Evolutionary conservation across 2,113 vertebrate species (phyloP), one percentile per base, ranked within the genome.

Genomic region (Peromyscus polionotus): DNA sequence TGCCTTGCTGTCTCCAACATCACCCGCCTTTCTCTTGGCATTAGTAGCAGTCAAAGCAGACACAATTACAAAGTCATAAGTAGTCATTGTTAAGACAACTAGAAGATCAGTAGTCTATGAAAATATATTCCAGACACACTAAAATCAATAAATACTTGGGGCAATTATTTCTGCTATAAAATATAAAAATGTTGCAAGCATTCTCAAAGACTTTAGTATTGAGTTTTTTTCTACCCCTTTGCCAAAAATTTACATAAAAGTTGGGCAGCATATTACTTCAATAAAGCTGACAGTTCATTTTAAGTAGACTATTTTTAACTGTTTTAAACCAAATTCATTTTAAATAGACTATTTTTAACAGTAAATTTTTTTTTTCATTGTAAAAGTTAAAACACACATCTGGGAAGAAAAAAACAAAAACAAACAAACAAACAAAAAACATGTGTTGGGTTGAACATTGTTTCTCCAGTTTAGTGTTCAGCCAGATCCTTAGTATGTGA

Each of bases 231-330:
- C 51, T 91, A 92, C 16, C 79, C 59, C 39, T 92, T 70, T 76
- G 3, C 42, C 63, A 67, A 88, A 88, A 92, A 85, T 87, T 70
- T 92, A 48, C 84, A 45, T 89, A 73, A 90, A 87, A 96, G 73
- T 72, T 87, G 89, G 94, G 72, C 20, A 95, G 57, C 6, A 7
- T 16, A 28, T 5, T 92, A 81, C 31, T 76, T 59, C 91, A 94
- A 57, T 72, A 70, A 83, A 96, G 68, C 5, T 61, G 4, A 7
- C 39, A 84, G 8, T 75, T 39, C 63, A 91, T 81, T 80, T 54
- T 48, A 54, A 92, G n/a, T 8, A 42, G 65, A 24, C 65, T 68
- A n/a, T 77, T 72, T 39, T n/a, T 45, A 86, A 70, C 13, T 79
- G 65, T 72, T 51, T 51, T 51, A 51, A 51, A 11, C 51, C 51